Base-by-base conservation (phyloP, 92 coral and sea anemone genomes). In the Epizoanthus rinbou region DNA sequence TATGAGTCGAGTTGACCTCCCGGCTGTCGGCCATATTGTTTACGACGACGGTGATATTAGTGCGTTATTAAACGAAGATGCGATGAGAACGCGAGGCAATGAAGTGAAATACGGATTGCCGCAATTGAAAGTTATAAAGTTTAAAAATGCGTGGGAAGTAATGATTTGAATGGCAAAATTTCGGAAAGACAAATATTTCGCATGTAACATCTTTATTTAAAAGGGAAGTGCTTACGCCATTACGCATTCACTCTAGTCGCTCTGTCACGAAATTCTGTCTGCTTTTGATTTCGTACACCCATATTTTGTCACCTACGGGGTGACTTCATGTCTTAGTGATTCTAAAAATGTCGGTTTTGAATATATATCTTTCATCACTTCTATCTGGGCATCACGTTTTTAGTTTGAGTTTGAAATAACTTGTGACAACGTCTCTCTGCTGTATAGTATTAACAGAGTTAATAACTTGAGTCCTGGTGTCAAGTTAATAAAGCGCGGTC, bases 401-500 rank as follows among this genome's bases (percentile, higher is more conserved):
- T 68, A 21, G 17, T 68, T 68, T 50, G 39, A 37, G 53, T 68
- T 45, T 68, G 50, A 68, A 68, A 45, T 68, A 68, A 68, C 15
- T 10, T 37, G 14, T 47, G 53, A 47, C 0, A 47, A 1, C 53
- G 14, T 47, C 53, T 8, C 53, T 47, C 14, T 8, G 13, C 53
- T 7, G 53, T 45, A 45, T 45, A 45, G 53, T 45, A 45, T 45
- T 45, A 45, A 45, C 53, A 45, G 78, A 73, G 78, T 52, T 73
- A 47, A 73, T 73, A 73, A 73, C 78, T 73, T 5, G 37, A 60
- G 78, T 21, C 23, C 54, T 6, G 18, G 78, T 73, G 60, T 16
- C 43, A 43, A 47, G 78, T 73, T 73, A 52, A 73, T 73, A 73
- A 73, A 72, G 78, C 62, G 62, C 39, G 62, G 78, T 73, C 25